Base-by-base conservation (phyloP, 2,888 invertebrate genomes). In the Agonopterix subpropinquella region DNA sequence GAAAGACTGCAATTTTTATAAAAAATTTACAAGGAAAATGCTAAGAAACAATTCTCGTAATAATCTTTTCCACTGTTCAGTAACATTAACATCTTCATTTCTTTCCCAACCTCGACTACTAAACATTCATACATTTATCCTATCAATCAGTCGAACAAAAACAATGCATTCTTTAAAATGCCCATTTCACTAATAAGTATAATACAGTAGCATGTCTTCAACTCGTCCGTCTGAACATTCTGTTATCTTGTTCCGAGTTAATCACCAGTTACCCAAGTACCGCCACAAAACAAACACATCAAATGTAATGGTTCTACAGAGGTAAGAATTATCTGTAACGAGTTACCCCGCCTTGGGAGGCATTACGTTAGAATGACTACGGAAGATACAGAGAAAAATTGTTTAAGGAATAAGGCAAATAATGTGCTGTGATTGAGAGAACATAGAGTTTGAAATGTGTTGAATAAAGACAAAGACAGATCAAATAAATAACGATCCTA, bases 261-360 rank as follows among this genome's bases (percentile, higher is more conserved):
- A 81, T 78, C 74, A 68, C 59, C 68, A 64, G 73, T 76, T 76
- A 71, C 75, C 71, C 70, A 73, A 66, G 67, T 61, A 56, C 59
- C 35, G 46, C 18, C 57, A 63, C 71, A 80, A 80, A 80, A 80
- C 76, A 81, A 81, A 82, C 77, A 80, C 53, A 60, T 59, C 52
- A 58, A 66, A 62, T 56, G 68, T 79, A 79, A 81, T 79, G 65
- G 71, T 65, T 58, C 60, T 65, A 58, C 61, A 50, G 55, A 61
- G 58, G 58, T 61, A 54, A 57, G 62, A 61, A 69, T 67, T 72
- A 71, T 60, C 56, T 54, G 53, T 56, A 57, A 61, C 56, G 45
- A 57, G 57, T 54, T 54, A 51, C 53, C 52, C 51, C 54, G 53
- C 58, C 60, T 53, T 51, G 52, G 52, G 54, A 53, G 52, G 52